A percentile compares a stretch with the other conserved stretches of the same genome.
These are phyloP conservation scores for Acrocephalus scirpaceus DNA, from an alignment of 2,797 vertebrate genomes.

Conservation along the genomic window DNA sequence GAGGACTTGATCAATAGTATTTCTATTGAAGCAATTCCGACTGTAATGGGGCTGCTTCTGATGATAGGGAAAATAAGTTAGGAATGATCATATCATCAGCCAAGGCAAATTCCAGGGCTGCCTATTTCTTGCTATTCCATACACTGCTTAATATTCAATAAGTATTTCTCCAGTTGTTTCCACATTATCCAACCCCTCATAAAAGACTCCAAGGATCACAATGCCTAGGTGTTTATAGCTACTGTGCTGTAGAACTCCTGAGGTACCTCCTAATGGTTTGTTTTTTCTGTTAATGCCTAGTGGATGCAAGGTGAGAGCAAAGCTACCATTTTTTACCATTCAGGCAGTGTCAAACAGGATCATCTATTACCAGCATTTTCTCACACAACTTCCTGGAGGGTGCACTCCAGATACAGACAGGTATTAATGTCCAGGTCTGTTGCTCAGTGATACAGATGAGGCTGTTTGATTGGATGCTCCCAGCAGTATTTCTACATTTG, in stretches of 20 bases:
- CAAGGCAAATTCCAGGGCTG: neutral
- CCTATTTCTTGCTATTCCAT: neutral
- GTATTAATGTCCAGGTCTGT: neutral
- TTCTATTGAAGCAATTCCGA: neutral
- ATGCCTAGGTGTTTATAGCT: neutral
- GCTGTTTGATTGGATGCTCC: neutral
- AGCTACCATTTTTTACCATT: neutral
- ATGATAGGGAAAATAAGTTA: neutral
- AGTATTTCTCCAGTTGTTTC: neutral
- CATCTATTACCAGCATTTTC: neutral
- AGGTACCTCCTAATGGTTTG: neutral
- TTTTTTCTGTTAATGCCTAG: neutral
- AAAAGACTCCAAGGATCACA: neutral
- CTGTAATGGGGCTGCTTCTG: neutral
- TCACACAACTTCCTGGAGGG: neutral
- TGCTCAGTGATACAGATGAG: neutral
- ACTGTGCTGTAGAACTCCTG: neutral
- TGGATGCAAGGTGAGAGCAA: neutral
- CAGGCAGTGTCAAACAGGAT: neutral
- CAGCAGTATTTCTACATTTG: neutral
- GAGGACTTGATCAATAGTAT: slow-evolving; percentile 36
- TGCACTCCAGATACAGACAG: neutral
- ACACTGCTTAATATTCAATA: neutral
- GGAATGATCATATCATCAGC: neutral
- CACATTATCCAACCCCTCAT: neutral